These are phyloP conservation scores for Sceloporus tristichus DNA, from an alignment of 2,113 vertebrate species.

Conservation along the genomic window DNA sequence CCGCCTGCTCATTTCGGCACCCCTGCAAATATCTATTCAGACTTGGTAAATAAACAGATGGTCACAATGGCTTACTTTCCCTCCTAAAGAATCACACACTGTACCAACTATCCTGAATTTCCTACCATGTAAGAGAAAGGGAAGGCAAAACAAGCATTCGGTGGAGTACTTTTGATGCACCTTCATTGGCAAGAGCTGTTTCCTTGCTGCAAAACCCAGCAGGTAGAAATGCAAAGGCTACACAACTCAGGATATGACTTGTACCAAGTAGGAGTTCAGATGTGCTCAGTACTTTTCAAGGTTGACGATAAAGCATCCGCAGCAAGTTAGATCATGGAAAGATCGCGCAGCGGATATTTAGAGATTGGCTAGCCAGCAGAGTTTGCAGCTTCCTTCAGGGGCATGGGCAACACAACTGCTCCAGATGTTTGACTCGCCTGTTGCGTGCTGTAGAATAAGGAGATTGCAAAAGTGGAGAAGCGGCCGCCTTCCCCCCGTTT, in stretches of 20 bases:
- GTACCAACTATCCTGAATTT: neutral
- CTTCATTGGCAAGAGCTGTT: accelerated
- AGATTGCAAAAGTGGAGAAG: neutral
- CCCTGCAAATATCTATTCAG: no score
- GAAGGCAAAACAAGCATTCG: no score
- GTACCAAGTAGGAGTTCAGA: slow-evolving; percentile 28
- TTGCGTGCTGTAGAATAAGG: neutral
- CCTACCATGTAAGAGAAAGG: neutral
- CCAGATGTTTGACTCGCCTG: neutral
- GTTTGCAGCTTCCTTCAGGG: neutral
- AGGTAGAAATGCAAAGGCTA: no score
- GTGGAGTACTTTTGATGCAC: neutral
- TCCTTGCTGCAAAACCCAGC: accelerated
- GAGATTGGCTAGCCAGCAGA: neutral
- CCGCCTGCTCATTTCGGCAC: neutral
- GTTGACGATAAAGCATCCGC: neutral
- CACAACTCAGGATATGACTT: no score
- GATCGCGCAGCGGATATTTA: neutral
- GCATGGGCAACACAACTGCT: neutral
- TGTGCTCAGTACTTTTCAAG: accelerated
- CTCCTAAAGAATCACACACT: neutral
- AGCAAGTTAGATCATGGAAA: slow-evolving; percentile 58
- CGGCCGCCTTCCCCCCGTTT: neutral
- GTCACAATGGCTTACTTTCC: no score
- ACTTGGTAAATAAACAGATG: neutral